Evolutionary conservation across 2,113 vertebrate genomes (phyloP).

Genomic region (Hippocampus zosterae): DNA sequence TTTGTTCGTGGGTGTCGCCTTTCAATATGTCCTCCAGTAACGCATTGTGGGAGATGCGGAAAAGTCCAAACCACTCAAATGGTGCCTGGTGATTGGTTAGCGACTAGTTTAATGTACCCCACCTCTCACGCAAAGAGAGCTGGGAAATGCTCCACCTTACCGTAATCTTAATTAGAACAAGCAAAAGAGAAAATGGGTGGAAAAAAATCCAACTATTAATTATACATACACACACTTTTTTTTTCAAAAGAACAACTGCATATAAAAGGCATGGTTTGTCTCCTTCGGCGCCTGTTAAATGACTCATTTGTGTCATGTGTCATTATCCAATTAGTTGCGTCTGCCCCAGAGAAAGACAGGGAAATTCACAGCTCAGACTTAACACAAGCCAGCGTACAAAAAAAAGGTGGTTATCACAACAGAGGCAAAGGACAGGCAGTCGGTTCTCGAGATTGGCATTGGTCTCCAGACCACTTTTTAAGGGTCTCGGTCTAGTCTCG

Average conservation of each 20-base stretch:
- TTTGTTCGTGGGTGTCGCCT: no score
- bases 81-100: no score
- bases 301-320: slow-evolving; percentile 41
- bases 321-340: slow-evolving; percentile 42
- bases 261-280: slow-evolving; percentile 24
- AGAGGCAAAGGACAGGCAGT: background rate
- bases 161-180: no score
- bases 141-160: background rate
- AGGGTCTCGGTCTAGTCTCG: no score
- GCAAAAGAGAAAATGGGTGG: background rate
- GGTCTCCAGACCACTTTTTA: no score
- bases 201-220: background rate
- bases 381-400: slow-evolving; percentile 12
- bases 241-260: no score
- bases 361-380: slow-evolving; percentile 20
- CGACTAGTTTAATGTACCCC: background rate
- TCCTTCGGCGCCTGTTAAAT: slow-evolving; percentile 33
- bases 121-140: background rate
- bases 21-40: no score
- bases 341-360: slow-evolving; percentile 27
- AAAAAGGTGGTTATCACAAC: background rate
- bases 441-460: no score
- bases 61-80: no score
- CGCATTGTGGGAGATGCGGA: no score
- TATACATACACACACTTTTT: background rate